Evolutionary conservation across 2,888 invertebrate genomes (phyloP), one percentile per base, ranked within the genome.

Genomic region (Catocala fraxini): DNA sequence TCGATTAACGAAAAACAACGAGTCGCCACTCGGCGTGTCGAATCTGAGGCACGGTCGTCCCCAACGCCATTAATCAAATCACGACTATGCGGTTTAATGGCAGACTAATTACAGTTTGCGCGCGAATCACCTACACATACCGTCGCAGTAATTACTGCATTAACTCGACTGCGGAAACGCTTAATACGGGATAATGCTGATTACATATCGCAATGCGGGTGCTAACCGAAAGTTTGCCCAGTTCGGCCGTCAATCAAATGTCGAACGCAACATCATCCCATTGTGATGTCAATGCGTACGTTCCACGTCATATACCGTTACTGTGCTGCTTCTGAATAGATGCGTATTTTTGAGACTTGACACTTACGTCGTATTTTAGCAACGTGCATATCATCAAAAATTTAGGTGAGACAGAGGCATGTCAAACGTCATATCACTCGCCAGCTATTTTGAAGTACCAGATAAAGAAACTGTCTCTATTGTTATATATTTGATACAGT

Each of bases 91-190:
- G 91, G 92, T 89, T 89, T 90, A 89, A 92, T 91, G 89, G 88
- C 90, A 84, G 88, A 87, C 92, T 93, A 93, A 93, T 93, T 93
- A 92, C 91, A 90, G 90, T 88, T 88, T 84, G 87, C 76, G 82
- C 79, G 70, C 82, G 82, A 85, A 84, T 86, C 85, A 85, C 83
- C 83, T 83, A 82, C 82, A 83, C 79, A 81, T 80, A 81, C 77
- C 74, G 80, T 77, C 77, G 80, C 79, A 80, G 82, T 86, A 87
- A 89, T 88, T 84, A 85, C 77, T 83, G 85, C 82, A 87, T 88
- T 83, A 84, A 84, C 83, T 80, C 80, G 75, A 80, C 80, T 84
- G 82, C 82, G 80, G 82, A 83, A 82, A 80, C 81, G 81, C 78
- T 85, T 84, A 82, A 85, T 86, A 80, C 80, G 77, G 80, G 83